phyloP scores from a whole-genome alignment of 2,888 invertebrate genomes.

The Machimus rusticus region DNA sequence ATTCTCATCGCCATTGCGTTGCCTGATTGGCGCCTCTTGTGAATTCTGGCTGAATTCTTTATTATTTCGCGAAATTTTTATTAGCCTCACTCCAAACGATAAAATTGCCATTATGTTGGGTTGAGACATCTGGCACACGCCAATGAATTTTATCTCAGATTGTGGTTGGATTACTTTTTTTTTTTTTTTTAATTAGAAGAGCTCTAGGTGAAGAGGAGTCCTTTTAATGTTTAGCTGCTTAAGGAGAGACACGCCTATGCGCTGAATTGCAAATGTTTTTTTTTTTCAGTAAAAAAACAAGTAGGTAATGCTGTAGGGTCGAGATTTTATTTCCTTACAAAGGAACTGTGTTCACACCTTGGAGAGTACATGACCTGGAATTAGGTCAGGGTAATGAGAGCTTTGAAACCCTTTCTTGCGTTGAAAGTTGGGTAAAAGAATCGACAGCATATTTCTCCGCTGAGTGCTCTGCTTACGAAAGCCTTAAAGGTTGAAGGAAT shows the following conservation, averaged over 20 bases:
- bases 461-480: not conserved
- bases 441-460: not conserved
- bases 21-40: not conserved
- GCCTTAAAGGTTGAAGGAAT: not conserved
- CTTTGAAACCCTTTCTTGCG: not conserved
- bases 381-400: not conserved
- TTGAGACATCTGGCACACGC: not conserved
- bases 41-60: not conserved
- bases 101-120: not conserved
- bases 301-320: not conserved
- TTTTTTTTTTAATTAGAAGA: not conserved
- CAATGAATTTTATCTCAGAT: not conserved
- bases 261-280: not conserved
- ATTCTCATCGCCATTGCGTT: not conserved
- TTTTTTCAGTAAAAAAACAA: not conserved
- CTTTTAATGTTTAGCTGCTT: not conserved
- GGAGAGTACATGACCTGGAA: not conserved
- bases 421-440: not conserved
- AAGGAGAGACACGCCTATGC: not conserved
- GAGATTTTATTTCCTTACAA: not conserved
- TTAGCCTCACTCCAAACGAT: not conserved
- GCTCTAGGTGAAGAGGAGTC: not conserved
- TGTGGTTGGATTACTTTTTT: not conserved
- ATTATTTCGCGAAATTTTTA: not conserved
- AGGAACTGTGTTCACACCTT: not conserved